Base-by-base conservation (phyloP, 2,797 vertebrate species). In the Harpagifer antarcticus region DNA sequence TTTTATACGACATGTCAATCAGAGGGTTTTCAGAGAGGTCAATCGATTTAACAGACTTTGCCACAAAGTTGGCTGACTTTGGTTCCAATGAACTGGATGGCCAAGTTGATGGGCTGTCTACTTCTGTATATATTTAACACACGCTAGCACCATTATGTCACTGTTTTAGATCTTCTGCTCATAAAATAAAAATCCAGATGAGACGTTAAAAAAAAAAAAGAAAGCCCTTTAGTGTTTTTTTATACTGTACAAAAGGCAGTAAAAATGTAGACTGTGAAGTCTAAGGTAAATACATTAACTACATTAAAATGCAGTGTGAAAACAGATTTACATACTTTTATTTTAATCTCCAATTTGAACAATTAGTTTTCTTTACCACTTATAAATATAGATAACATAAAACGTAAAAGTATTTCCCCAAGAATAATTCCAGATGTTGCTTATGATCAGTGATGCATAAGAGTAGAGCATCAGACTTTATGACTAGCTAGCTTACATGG, bases 41-140 rank as follows among this genome's bases (percentile, higher is more conserved):
- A 40, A 88, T 83, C 61, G 70, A 44, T 83, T 78, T 54, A 33
- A 17, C 80, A 83, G 88, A 57, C 78, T 20, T 71, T 65, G 68
- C 80, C 86, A 70, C 82, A 80, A 31, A 74, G 68, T 71, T 72
- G 85, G 52, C 72, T 12, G 40, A 66, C 76, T 67, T 54, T 44
- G 44, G 58, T 50, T 81, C 68, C 73, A 74, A 5, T 43, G 31
- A 63, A 27, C 27, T 31, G 23, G 58, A 33, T 10, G 45, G 77
- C 70, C 68, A 52, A 58, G 49, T 9, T 45, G 65, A 82, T 62
- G 70, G 45, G 61, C 56, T 42, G 53, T 65, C 73, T 61, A 10
- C 17, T 72, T 62, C 37, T 15, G 55, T 54, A 49, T 56, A 70
- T 27, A 55, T 76, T 8, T 37, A 65, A 65, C 54, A 53, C 60